phyloP scores from a whole-genome alignment of 2,888 invertebrate genomes.

The Margaritifera margaritifera region DNA sequence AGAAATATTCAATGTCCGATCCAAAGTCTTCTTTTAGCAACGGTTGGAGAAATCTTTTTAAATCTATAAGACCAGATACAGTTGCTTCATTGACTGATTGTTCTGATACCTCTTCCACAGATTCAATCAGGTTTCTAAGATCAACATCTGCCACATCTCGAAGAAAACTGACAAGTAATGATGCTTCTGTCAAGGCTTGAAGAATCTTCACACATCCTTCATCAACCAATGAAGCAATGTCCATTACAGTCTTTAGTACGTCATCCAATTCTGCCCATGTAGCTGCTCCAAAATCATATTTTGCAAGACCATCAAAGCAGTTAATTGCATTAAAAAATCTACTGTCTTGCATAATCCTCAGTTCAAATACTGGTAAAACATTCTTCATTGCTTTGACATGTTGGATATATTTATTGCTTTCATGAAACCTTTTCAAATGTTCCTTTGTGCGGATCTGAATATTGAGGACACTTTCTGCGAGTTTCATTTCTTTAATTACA shows the following conservation, averaged over 20 bases:
- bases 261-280: slow-evolving; percentile 17
- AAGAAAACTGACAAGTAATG: slow-evolving; percentile 33
- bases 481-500: too few relatives aligned
- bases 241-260: slow-evolving; percentile 17
- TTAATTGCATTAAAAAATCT: slow-evolving; percentile 19
- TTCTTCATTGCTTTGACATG: slow-evolving; percentile 13
- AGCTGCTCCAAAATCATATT: slow-evolving; percentile 4
- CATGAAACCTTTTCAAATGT: too few relatives aligned
- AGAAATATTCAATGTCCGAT: background rate
- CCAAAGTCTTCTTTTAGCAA: slow-evolving; percentile 17
- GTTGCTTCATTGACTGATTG: slow-evolving; percentile 46
- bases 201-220: slow-evolving; percentile 24
- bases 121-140: slow-evolving; percentile 48
- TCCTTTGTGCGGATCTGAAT: too few relatives aligned
- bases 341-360: slow-evolving; percentile 3
- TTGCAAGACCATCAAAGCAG: slow-evolving; percentile 16
- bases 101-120: slow-evolving; percentile 51
- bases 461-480: too few relatives aligned
- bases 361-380: slow-evolving; percentile 6
- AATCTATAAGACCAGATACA: slow-evolving; percentile 43
- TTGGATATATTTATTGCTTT: background rate
- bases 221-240: slow-evolving; percentile 11
- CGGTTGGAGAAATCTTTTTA: slow-evolving; percentile 37
- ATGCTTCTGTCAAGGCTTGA: slow-evolving; percentile 17
- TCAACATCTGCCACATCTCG: slow-evolving; percentile 38